These are phyloP conservation scores for Eilema caniola DNA, from an alignment of 2,888 invertebrate species.

Conservation along the genomic window DNA sequence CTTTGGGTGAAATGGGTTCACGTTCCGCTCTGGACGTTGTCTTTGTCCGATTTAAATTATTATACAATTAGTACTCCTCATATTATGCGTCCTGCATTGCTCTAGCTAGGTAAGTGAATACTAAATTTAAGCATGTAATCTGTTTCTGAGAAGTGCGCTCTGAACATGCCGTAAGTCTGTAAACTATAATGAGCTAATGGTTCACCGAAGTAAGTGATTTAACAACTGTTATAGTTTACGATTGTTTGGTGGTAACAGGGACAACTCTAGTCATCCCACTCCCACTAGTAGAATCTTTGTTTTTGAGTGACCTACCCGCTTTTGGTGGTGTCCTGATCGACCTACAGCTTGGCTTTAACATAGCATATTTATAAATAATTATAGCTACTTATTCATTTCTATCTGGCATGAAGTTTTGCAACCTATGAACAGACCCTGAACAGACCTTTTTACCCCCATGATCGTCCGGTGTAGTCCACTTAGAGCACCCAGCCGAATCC, in stretches of 20 bases:
- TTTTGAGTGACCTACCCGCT: not conserved
- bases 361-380: not conserved
- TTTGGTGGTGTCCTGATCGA: not conserved
- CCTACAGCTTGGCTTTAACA: not conserved
- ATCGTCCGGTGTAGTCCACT: no score
- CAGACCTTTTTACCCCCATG: no score
- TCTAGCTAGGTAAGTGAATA: conserved; percentile 19
- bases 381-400: no score
- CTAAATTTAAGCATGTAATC: conserved; percentile 19
- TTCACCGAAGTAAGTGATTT: conserved; percentile 6
- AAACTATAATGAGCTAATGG: conserved; percentile 36
- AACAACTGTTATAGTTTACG: conserved; percentile 7
- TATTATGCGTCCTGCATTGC: not conserved
- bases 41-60: not conserved
- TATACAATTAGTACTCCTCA: no score
- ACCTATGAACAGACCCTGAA: no score
- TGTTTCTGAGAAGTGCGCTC: conserved; percentile 31
- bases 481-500: no score
- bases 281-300: not conserved
- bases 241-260: not conserved
- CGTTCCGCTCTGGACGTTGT: no score
- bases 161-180: conserved; percentile 20
- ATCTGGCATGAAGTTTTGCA: no score
- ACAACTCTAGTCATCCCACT: not conserved
- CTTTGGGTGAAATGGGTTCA: no score